These are phyloP conservation scores for Eptesicus fuscus DNA, from an alignment of 2,113 vertebrate species.

Conservation along the genomic window DNA sequence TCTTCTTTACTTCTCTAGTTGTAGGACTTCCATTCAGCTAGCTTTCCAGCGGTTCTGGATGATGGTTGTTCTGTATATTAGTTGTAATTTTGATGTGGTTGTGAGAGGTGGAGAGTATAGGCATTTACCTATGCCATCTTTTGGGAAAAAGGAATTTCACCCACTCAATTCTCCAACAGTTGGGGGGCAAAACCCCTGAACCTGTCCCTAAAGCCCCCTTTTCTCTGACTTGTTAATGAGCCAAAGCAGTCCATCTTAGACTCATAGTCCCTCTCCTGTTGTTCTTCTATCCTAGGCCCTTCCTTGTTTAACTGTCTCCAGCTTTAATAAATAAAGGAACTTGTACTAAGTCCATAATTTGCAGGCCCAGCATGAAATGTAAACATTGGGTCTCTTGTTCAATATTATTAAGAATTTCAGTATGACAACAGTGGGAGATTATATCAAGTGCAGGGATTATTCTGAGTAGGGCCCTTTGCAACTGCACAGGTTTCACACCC, in stretches of 20 bases:
- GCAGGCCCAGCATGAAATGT: background rate
- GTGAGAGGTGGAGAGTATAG: no score
- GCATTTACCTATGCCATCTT: no score
- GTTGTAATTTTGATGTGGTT: no score
- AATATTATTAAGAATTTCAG: constrained; percentile 8
- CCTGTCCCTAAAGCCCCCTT: background rate
- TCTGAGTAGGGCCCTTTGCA: background rate
- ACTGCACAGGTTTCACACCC: background rate
- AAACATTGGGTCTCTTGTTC: background rate
- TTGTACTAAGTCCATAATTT: background rate
- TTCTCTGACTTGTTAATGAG: background rate
- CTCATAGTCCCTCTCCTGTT: background rate
- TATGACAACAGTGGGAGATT: background rate
- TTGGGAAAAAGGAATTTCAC: no score
- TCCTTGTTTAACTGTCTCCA: background rate
- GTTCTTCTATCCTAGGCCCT: background rate
- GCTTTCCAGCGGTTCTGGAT: no score
- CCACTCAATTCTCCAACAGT: no score
- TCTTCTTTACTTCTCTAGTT: no score
- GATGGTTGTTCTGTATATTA: no score
- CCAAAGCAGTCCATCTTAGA: background rate
- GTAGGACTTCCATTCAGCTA: no score
- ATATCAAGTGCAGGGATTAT: background rate
- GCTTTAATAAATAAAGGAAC: background rate
- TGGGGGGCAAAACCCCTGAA: background rate